Evolutionary conservation across 2,113 vertebrate genomes (phyloP).

Genomic region (Epinephelus moara): DNA sequence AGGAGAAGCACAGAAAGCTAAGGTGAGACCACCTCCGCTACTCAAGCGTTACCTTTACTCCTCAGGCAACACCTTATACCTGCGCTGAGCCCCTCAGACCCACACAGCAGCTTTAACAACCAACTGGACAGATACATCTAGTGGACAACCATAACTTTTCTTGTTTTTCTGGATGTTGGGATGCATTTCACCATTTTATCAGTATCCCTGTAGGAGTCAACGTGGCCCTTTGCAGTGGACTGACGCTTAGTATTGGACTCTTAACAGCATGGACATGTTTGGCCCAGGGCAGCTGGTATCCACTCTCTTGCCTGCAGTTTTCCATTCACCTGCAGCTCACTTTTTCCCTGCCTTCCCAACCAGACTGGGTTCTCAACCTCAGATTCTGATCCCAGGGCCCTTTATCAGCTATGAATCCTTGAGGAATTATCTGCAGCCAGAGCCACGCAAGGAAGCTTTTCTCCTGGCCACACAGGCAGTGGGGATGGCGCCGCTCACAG

Average conservation of each 20-base stretch:
- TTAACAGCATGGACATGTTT: slow-evolving; percentile 81
- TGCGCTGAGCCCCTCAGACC: slow-evolving; percentile 20
- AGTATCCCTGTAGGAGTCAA: slow-evolving; percentile 30
- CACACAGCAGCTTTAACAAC: slow-evolving; percentile 30
- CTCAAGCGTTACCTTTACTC: slow-evolving; percentile 59
- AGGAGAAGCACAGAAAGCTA: slow-evolving; percentile 57
- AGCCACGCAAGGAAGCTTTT: slow-evolving; percentile 85
- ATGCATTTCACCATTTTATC: slow-evolving; percentile 44
- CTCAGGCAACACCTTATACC: slow-evolving; percentile 54
- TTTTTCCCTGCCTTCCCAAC: slow-evolving; percentile 83
- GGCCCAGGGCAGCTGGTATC: slow-evolving; percentile 83
- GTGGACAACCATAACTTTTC: not conserved
- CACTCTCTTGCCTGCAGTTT: slow-evolving; percentile 80
- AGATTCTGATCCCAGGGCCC: slow-evolving; percentile 84
- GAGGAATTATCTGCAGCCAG: slow-evolving; percentile 84
- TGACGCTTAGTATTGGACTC: slow-evolving; percentile 25
- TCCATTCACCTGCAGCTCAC: slow-evolving; percentile 81
- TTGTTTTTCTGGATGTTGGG: slow-evolving; percentile 25
- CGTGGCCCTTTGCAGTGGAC: slow-evolving; percentile 41
- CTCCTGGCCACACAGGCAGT: slow-evolving; percentile 80
- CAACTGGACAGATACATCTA: slow-evolving; percentile 17
- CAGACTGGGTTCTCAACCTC: slow-evolving; percentile 77
- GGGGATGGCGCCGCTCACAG: slow-evolving; percentile 72
- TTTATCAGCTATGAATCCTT: slow-evolving; percentile 86
- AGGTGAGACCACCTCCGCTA: slow-evolving; percentile 74